Evolutionary conservation across 1,140 invertebrate genomes (phyloP).

Genomic region (Brachionus paranguensis): DNA sequence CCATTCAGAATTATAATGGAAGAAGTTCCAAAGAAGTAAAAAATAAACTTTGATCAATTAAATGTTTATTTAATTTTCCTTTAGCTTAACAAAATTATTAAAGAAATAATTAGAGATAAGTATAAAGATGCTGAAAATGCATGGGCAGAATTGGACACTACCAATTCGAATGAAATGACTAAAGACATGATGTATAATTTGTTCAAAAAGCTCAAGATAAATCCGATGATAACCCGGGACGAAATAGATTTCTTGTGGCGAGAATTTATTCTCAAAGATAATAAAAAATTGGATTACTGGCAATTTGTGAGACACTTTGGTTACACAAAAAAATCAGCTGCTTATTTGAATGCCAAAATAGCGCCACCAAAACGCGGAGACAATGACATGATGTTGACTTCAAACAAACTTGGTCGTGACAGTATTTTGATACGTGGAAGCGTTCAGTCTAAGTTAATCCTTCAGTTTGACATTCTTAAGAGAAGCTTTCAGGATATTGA

Average conservation of each 20-base stretch:
- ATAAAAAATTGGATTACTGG: constrained; percentile 51
- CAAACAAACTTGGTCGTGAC: constrained; percentile 53
- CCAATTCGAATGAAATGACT: constrained; percentile 48
- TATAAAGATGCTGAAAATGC: constrained; percentile 49
- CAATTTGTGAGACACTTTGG: constrained; percentile 56
- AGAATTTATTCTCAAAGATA: constrained; percentile 53
- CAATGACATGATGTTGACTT: constrained; percentile 53
- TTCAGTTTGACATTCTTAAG: constrained; percentile 53
- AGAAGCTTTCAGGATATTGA: constrained; percentile 54
- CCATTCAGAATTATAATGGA: not conserved
- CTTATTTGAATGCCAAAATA: constrained; percentile 53
- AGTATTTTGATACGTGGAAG: constrained; percentile 52
- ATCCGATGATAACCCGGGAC: constrained; percentile 50
- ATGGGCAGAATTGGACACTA: constrained; percentile 51
- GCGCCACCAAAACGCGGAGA: constrained; percentile 52
- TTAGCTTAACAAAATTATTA: constrained; percentile 43
- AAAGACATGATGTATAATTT: constrained; percentile 53
- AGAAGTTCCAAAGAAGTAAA: not conserved
- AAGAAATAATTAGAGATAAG: constrained; percentile 46
- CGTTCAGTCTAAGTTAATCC: constrained; percentile 53
- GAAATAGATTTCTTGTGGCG: constrained; percentile 54
- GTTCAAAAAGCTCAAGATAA: constrained; percentile 49
- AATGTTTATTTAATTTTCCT: not conserved
- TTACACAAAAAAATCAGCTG: constrained; percentile 49
- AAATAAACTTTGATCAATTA: not conserved